Evolutionary conservation across 2,113 vertebrate species (phyloP).

Genomic region (Cryptoleucopteryx plumbea): DNA sequence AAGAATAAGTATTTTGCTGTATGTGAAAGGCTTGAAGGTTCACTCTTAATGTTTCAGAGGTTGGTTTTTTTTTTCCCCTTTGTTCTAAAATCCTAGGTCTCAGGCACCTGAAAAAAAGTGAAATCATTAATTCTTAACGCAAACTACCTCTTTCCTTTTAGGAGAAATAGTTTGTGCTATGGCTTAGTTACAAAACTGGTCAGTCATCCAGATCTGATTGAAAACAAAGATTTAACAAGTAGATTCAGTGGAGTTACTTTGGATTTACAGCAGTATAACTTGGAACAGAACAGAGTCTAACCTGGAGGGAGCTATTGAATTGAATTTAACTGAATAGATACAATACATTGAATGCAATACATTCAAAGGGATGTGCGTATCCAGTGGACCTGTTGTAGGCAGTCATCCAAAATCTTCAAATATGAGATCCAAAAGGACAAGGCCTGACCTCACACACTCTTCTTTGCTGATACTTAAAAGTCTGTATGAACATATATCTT

Average conservation of each 20-base stretch:
- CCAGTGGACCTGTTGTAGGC: background rate
- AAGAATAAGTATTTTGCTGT: background rate
- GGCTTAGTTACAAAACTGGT: background rate
- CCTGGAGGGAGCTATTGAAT: background rate
- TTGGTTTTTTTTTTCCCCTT: background rate
- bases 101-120: background rate
- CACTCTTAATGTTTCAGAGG: background rate
- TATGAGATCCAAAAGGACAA: background rate
- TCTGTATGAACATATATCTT: background rate
- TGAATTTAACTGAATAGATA: background rate
- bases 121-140: background rate
- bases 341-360: background rate
- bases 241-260: background rate
- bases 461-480: background rate
- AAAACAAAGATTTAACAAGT: background rate
- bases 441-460: background rate
- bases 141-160: background rate
- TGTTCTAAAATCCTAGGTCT: background rate
- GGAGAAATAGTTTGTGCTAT: background rate
- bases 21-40: background rate
- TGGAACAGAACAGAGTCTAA: background rate
- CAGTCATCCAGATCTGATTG: background rate
- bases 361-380: background rate
- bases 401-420: background rate
- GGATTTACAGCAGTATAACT: background rate